Evolutionary conservation across 1,140 invertebrate genomes (phyloP), one percentile per base, ranked within the genome.

Genomic region (Listronotus oregonensis): DNA sequence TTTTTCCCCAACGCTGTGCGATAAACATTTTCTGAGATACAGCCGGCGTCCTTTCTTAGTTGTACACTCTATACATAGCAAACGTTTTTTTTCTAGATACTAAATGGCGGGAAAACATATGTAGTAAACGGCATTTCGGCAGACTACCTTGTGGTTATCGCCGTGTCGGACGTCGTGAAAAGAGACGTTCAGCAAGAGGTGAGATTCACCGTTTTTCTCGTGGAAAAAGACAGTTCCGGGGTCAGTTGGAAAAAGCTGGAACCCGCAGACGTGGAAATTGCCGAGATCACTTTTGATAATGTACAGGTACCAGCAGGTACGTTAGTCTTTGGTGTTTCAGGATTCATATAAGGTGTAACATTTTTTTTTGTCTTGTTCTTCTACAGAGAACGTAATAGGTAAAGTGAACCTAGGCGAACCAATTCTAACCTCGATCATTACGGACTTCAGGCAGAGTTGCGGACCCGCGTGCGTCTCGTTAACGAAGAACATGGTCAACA

Each of bases 171-270:
- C 10, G 68, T 73, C 0, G 66, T 70, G 0, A 68, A 66, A 59
- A 62, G 68, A 12, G 72, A 80, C 0, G 65, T 80, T 68, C 76
- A 91, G 0, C 86, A 87, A 39, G 67, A 67, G 52, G 31, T 34
- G 21, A 61, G 52, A 54, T 54, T 75, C 14, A 69, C 63, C 0
- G 85, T 89, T 4, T 93, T 96, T 71, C 81, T 95, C 56, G 88
- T 96, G 1, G 92, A 95, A 64, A 80, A 86, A 60, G 76, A 79
- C 18, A 87, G 84, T 71, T 84, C 85, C 9, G 91, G 92, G 18
- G 84, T 96, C 0, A 85, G 82, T 0, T 83, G 84, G 71, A 86
- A 86, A 10, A 67, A 71, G 55, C 31, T 61, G 8, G 52, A 71
- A 14, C 10, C 43, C 7, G 49, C 32, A 10, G 46, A 51, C 10